Evolutionary conservation across 2,113 vertebrate species (phyloP), one percentile per base, ranked within the genome.

Genomic region (Nestor notabilis): DNA sequence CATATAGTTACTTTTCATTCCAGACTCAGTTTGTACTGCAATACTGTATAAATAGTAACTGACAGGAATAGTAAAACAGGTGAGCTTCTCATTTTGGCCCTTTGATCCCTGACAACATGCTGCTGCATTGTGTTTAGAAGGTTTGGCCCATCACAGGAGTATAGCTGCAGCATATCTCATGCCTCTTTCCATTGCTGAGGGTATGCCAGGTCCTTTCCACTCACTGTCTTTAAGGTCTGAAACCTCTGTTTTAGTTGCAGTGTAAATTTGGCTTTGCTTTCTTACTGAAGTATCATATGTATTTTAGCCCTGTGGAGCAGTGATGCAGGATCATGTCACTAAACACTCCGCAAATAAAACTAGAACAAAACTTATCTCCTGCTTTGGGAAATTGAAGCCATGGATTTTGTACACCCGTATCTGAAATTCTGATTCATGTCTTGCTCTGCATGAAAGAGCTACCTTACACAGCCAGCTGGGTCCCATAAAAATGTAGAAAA

Each of bases 91-190:
- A 2, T 31, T 92, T 61, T 78, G 61, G 33, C 43, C 27, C 81
- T 92, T 39, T 6, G 19, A 65, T 19, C 35, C 29, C 43, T 55
- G 77, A 44, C 7, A n/a, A 24, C 1, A 0, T n/a, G 31, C 29
- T 83, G 43, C 35, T 65, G 35, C 14, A 7, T 35, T 52, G 52
- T 27, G 35, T 17, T 5, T 56, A 68, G 49, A 11, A 46, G 31
- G 17, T 44, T 35, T 56, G 65, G 25, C 17, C 39, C 24, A 35
- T 70, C 0, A 0, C 23, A 50, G 39, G 23, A 33, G 14, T 4
- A 17, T 2, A 46, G 23, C 9, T 76, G 29, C 35, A n/a, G 71
- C 11, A 65, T 29, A 16, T 35, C 39, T 35, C 28, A 25, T 1
- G 2, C 13, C 71, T 77, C 21, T 83, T 52, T 35, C 35, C 63